Evolutionary conservation across 1,140 invertebrate genomes (phyloP).

Genomic region (Mesaphorura yosii): DNA sequence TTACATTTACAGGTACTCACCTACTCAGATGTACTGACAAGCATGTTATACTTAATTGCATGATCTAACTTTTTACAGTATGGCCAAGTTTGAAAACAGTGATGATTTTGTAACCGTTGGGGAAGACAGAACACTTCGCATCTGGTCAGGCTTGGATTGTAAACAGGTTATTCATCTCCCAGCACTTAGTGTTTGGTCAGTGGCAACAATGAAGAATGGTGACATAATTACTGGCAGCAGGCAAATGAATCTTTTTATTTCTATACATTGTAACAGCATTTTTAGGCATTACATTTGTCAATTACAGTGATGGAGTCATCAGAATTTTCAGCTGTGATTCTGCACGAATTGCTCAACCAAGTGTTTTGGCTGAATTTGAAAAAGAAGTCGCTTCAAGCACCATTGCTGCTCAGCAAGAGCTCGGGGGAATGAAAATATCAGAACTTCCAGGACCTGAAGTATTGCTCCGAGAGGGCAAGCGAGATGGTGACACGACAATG

Average conservation of each 20-base stretch:
- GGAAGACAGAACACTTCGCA: constrained; percentile 73
- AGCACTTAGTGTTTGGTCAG: constrained; percentile 77
- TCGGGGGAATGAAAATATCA: constrained; percentile 71
- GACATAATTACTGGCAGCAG: constrained; percentile 79
- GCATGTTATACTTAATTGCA: background rate
- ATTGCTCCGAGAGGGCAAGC: constrained; percentile 60
- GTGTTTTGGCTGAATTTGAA: constrained; percentile 48
- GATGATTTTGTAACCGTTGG: constrained; percentile 59
- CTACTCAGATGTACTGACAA: background rate
- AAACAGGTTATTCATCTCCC: constrained; percentile 65
- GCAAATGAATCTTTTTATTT: constrained; percentile 35
- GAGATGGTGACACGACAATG: constrained; percentile 76
- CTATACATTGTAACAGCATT: constrained; percentile 6
- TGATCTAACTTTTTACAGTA: constrained; percentile 33
- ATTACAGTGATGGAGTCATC: constrained; percentile 64
- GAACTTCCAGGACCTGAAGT: constrained; percentile 68
- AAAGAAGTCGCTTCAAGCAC: constrained; percentile 53
- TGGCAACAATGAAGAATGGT: constrained; percentile 63
- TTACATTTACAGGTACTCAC: constrained; percentile 44
- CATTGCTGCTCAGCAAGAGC: constrained; percentile 48
- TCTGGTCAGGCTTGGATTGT: constrained; percentile 62
- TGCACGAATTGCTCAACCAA: constrained; percentile 51
- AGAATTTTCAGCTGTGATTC: constrained; percentile 68
- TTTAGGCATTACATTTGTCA: background rate
- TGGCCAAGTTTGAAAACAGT: constrained; percentile 48